phyloP scores from a whole-genome alignment of 2,797 vertebrate genomes.

The Pachyuromys duprasi region DNA sequence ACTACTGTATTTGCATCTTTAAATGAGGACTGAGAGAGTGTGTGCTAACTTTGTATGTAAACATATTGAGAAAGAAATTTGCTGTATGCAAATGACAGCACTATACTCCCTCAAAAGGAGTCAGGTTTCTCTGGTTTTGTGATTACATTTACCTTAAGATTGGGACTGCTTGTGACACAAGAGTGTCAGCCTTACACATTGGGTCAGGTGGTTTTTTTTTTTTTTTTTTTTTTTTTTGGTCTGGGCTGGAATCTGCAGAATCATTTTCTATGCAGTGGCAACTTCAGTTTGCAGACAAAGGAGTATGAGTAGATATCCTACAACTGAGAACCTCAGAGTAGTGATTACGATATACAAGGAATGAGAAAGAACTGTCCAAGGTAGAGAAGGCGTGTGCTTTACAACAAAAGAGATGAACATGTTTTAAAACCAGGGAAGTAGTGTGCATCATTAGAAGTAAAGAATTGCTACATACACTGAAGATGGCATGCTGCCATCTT shows the following conservation, averaged over 20 bases:
- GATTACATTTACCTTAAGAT: background rate
- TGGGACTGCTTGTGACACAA: background rate
- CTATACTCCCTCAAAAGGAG: background rate
- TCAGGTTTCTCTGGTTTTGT: slow-evolving; percentile 16
- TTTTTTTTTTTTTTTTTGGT: background rate
- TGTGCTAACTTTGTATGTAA: slow-evolving; percentile 35
- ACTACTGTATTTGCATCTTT: background rate
- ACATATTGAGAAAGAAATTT: background rate
- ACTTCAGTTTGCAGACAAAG: slow-evolving; percentile 18
- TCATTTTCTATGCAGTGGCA: slow-evolving; percentile 39
- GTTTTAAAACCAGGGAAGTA: slow-evolving; percentile 28
- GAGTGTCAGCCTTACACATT: background rate
- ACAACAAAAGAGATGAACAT: slow-evolving; percentile 42
- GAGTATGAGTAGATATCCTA: background rate
- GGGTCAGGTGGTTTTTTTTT: background rate
- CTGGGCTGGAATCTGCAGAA: background rate
- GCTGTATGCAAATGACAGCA: background rate
- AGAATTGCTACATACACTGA: background rate
- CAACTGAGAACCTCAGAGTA: background rate
- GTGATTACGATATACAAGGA: background rate
- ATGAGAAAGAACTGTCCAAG: background rate
- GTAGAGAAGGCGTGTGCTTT: background rate
- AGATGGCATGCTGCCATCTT: background rate
- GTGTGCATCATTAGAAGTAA: background rate
- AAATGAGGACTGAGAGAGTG: background rate